These are phyloP conservation scores for Scaeva pyrastri DNA, from an alignment of 2,888 invertebrate genomes.

Conservation along the genomic window DNA sequence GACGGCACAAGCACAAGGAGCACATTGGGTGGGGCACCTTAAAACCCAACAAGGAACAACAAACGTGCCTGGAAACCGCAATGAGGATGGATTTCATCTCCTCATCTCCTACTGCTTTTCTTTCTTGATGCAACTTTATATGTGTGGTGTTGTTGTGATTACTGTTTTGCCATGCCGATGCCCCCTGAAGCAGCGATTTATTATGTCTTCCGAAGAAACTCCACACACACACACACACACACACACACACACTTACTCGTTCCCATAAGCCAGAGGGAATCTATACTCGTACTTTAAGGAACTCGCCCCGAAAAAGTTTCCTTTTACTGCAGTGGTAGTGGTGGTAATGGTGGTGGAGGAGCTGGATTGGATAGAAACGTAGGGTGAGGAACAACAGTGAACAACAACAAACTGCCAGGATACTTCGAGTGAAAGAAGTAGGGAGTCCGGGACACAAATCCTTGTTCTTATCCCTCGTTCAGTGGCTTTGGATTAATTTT, in stretches of 20 bases:
- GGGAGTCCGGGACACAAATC: conserved; percentile 44
- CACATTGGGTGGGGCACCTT: not conserved
- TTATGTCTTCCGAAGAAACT: conserved; percentile 42
- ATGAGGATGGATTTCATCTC: conserved; percentile 35
- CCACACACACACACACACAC: conserved; percentile 27
- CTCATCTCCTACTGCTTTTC: not conserved
- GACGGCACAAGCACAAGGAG: conserved; percentile 1
- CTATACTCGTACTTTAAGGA: conserved; percentile 9
- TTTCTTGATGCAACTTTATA: conserved; percentile 29
- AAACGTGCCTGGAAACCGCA: conserved; percentile 61
- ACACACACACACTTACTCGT: not conserved
- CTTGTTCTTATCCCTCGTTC: conserved; percentile 51
- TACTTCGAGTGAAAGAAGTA: conserved; percentile 15
- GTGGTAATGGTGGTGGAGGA: not conserved
- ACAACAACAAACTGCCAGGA: not conserved
- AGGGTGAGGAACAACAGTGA: not conserved
- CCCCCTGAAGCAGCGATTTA: conserved; percentile 55
- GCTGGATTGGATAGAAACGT: no score
- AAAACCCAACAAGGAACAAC: conserved; percentile 48
- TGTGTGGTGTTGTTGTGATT: conserved; percentile 36
- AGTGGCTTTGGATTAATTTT: conserved; percentile 65
- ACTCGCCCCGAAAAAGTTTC: conserved; percentile 6
- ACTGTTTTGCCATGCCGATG: conserved; percentile 5
- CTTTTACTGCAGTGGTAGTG: conserved; percentile 34
- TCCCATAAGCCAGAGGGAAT: not conserved